These are phyloP conservation scores for Tarsius wallacei DNA, from an alignment of 2,797 vertebrate species.

Conservation along the genomic window DNA sequence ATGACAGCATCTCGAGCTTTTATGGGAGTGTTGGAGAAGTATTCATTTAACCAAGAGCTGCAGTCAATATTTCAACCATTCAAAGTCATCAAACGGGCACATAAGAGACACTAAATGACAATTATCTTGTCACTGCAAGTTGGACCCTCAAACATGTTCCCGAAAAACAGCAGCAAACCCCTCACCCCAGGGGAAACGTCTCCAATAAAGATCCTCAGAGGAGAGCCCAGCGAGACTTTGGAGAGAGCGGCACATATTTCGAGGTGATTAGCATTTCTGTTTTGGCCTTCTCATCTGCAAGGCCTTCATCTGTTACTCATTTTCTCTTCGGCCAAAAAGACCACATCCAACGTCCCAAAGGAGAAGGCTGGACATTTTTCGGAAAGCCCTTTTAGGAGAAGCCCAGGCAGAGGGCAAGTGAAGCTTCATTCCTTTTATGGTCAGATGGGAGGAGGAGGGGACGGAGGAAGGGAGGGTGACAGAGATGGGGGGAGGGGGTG, in stretches of 20 bases:
- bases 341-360: slow-evolving; percentile 5
- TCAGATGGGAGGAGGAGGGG: no score
- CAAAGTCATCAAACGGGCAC: neutral
- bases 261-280: slow-evolving; percentile 50
- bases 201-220: neutral
- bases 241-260: neutral
- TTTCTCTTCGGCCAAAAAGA: slow-evolving; percentile 79
- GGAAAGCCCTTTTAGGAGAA: slow-evolving; percentile 66
- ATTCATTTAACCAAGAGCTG: neutral
- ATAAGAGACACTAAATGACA: accelerated
- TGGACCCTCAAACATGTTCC: neutral
- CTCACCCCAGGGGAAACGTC: neutral
- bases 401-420: slow-evolving; percentile 8
- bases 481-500: no score
- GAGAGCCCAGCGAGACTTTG: neutral
- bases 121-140: neutral
- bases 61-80: neutral
- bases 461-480: no score
- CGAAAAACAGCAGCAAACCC: neutral
- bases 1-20: slow-evolving; percentile 76
- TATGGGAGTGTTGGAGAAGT: neutral
- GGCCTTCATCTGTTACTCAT: slow-evolving; percentile 78
- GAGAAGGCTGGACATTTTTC: slow-evolving; percentile 47
- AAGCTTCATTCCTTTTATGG: slow-evolving; percentile 67
- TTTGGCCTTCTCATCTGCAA: slow-evolving; percentile 56